Base-by-base conservation (phyloP, 2,797 vertebrate genomes). In the Clangula hyemalis region DNA sequence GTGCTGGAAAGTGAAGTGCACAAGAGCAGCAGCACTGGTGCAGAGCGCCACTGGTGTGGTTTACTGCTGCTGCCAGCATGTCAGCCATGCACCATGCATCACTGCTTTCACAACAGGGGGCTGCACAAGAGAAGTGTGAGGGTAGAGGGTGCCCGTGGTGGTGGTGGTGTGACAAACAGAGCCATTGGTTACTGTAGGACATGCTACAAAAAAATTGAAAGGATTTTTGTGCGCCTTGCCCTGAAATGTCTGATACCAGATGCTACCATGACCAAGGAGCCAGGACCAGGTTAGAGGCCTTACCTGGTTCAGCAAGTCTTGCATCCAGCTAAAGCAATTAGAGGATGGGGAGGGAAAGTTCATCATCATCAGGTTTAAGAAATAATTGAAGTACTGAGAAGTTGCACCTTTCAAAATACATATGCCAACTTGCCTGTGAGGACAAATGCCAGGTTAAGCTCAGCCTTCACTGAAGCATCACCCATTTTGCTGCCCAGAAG, bases 181-280 rank as follows among this genome's bases (percentile, higher is more conserved):
- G 25, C n/a, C 49, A 60, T 54, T 20, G 49, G 3, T 22, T 56
- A 30, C 43, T 70, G 28, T 2, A 36, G n/a, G 53, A 85, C 56
- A 39, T 2, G 3, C 0, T 0, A 4, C 12, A 28, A 79, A 85
- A 85, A 85, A 11, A 68, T 0, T 0, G 73, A 68, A 56, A n/a
- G 34, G 27, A 47, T 76, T 71, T 91, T 64, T 30, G 70, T 1
- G 12, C 38, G 61, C 19, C 56, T 51, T 20, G 47, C n/a, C 90
- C 64, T 13, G 7, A 64, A 49, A 21, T 3, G 1, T 6, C 83
- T 8, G 7, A 36, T 10, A 53, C 16, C 77, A 70, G 51, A 51
- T 4, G 60, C 22, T 18, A 6, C 0, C 0, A 13, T 1, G 30
- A 89, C 49, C 54, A 78, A 77, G 28, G 36, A 90, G 39, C 30